These are phyloP conservation scores for Ia io DNA, from an alignment of 2,113 vertebrate species.

Conservation along the genomic window DNA sequence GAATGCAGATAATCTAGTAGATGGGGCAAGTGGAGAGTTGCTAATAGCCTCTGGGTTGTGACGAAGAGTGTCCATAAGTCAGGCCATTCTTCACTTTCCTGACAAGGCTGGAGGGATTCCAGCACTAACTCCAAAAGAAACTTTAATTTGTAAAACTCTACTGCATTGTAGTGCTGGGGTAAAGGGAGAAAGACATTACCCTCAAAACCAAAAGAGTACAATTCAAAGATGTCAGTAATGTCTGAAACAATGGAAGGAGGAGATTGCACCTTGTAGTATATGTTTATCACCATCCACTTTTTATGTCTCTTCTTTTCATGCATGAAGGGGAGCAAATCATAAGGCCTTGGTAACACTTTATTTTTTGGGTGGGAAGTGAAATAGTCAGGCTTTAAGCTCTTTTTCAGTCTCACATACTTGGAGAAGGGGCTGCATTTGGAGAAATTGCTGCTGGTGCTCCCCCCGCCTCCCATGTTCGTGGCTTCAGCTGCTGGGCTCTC, in stretches of 20 bases:
- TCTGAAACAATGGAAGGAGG: background rate
- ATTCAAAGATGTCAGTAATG: background rate
- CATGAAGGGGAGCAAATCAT: background rate
- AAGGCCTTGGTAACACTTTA: background rate
- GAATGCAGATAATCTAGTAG: constrained; percentile 25
- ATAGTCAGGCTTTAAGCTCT: background rate
- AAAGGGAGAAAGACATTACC: background rate
- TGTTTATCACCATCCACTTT: background rate
- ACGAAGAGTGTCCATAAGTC: background rate
- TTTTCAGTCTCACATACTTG: background rate
- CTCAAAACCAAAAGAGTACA: background rate
- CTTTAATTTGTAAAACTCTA: background rate
- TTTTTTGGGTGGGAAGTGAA: background rate
- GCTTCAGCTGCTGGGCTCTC: background rate
- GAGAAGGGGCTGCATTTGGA: background rate
- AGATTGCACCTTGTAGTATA: background rate
- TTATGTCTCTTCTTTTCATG: background rate
- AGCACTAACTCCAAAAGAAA: background rate
- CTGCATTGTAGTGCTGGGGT: background rate
- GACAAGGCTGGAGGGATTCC: background rate
- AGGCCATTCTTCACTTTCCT: background rate
- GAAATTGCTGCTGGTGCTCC: background rate
- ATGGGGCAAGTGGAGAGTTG: constrained; percentile 1
- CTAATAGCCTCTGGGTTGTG: constrained; percentile 22
- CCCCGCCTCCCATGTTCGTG: fast-evolving